A percentile compares a stretch with the other conserved stretches of the same genome.
Conservation (phyloP, 2,797 vertebrate species). For the Fistularia tabacaria region DNA sequence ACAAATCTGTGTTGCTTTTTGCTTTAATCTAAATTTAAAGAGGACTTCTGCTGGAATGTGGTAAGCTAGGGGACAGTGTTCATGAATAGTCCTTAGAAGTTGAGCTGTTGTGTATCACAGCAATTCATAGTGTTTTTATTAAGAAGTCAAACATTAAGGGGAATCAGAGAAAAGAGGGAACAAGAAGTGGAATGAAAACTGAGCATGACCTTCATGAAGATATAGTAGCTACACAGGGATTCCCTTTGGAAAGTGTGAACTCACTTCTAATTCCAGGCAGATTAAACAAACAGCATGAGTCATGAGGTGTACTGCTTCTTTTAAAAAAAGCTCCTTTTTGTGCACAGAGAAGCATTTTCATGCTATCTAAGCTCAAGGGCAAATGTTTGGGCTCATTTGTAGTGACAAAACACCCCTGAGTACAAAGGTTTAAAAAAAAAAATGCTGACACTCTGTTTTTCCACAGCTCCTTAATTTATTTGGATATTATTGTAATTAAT, state of each 20-base stretch:
- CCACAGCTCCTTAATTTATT: too few species aligned
- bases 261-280: conserved; percentile 1
- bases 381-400: too few species aligned
- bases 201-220: background rate
- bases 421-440: too few species aligned
- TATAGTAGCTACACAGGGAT: conserved; percentile 8
- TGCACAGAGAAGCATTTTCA: too few species aligned
- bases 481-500: too few species aligned
- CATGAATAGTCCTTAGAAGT: background rate
- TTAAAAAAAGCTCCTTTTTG: background rate
- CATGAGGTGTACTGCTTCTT: background rate
- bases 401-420: too few species aligned
- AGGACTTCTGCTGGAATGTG: background rate
- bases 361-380: too few species aligned
- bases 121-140: background rate
- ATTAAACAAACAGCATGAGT: background rate
- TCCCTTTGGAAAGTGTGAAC: conserved; percentile 1
- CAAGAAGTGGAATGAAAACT: too few species aligned
- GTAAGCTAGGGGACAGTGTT: background rate
- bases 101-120: background rate
- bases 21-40: background rate
- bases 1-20: conserved; percentile 27
- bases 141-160: too few species aligned
- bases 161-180: too few species aligned
- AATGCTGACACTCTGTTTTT: too few species aligned